A percentile compares a stretch with the other conserved stretches of the same genome.
phyloP scores from a whole-genome alignment of 1,140 invertebrate species.

The Nilaparvata lugens region DNA sequence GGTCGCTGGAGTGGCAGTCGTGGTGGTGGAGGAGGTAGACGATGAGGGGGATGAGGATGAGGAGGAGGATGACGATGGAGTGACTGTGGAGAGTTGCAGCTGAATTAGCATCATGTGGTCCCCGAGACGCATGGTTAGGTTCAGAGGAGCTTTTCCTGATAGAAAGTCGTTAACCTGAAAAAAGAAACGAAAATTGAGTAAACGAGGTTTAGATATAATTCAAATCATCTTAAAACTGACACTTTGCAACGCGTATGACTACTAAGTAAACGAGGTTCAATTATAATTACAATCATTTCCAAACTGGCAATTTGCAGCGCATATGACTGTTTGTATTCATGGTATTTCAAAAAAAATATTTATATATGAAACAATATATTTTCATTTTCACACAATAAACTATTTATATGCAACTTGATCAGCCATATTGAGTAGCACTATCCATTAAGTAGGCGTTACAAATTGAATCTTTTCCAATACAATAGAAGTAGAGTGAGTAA shows the following conservation, averaged over 20 bases:
- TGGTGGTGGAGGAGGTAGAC: background rate
- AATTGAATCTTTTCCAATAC: too few species aligned
- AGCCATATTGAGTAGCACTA: too few species aligned
- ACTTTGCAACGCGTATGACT: background rate
- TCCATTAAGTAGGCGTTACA: too few species aligned
- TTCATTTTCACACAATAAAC: too few species aligned
- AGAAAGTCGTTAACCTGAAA: slow-evolving; percentile 84
- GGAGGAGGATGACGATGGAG: slow-evolving; percentile 29
- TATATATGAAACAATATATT: too few species aligned
- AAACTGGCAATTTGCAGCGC: too few species aligned
- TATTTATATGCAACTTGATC: too few species aligned
- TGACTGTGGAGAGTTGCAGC: slow-evolving; percentile 79
- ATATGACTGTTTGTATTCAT: too few species aligned
- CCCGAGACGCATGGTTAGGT: slow-evolving; percentile 86
- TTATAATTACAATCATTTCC: background rate
- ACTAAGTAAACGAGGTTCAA: background rate
- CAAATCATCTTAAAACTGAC: too few species aligned
- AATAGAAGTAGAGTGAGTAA: too few species aligned
- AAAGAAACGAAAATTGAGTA: slow-evolving; percentile 9
- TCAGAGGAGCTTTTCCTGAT: slow-evolving; percentile 84
- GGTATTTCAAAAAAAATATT: too few species aligned
- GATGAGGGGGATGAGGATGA: background rate
- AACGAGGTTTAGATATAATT: background rate
- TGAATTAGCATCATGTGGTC: slow-evolving; percentile 97
- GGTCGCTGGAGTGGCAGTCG: background rate